Base-by-base conservation (phyloP, 1,140 invertebrate genomes). In the Daktulosphaira vitifoliae region DNA sequence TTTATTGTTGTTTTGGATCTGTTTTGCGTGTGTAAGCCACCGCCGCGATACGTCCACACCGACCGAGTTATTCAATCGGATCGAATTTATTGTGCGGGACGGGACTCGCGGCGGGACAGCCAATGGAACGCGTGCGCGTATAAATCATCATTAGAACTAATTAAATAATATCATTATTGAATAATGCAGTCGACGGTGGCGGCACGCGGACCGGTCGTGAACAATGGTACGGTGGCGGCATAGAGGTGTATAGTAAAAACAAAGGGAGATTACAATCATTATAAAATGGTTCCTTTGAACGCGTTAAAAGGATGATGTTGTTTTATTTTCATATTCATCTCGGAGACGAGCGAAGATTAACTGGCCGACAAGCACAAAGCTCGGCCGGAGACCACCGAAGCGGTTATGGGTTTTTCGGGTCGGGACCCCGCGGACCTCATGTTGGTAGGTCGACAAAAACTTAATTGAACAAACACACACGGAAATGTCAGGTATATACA, bases 111-210 rank as follows among this genome's bases (percentile, higher is more conserved):
- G n/a, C n/a, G n/a, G n/a, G n/a, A n/a, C n/a, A n/a, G n/a, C n/a
- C n/a, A n/a, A n/a, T n/a, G 3, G 16, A 29, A 11, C 26, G 11
- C 56, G 42, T 33, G 42, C 23, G 56, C 44, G 56, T 25, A 48
- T 62, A 62, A 62, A 48, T 62, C 42, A 59, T 46, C 54, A 25
- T 46, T 46, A 62, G 56, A 46, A 46, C 42, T 62, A 62, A 62
- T 62, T 62, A 62, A 59, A 59, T 44, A 53, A 18, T 18, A 38
- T 52, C 20, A 18, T 37, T 25, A 18, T 42, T 23, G 9, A 2
- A 11, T 26, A 44, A 44, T n/a, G n/a, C n/a, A n/a, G n/a, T 33
- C 29, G 29, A 11, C 29, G 29, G 29, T 33, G 29, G 29, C 11
- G 29, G n/a, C n/a, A n/a, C n/a, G n/a, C n/a, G n/a, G n/a, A n/a